These are phyloP conservation scores for Scleropages formosus DNA, from an alignment of 2,797 vertebrate genomes.

Conservation along the genomic window DNA sequence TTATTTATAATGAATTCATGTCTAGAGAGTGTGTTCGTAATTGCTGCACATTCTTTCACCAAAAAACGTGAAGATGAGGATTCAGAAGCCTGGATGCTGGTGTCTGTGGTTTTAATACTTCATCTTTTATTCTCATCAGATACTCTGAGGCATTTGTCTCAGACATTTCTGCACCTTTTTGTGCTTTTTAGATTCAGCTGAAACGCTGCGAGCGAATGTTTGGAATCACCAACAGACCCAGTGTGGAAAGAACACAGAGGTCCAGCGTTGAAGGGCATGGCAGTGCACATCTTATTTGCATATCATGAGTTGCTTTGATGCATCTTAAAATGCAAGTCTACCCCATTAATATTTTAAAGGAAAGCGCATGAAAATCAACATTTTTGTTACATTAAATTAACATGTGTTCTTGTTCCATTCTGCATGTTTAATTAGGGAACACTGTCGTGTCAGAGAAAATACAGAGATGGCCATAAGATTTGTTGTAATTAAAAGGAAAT, in stretches of 20 bases:
- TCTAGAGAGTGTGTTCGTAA: slow-evolving; percentile 5
- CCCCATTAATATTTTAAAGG: slow-evolving; percentile 80
- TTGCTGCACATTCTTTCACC: background rate
- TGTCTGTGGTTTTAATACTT: slow-evolving; percentile 13
- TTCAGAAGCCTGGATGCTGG: background rate
- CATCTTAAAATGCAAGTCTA: slow-evolving; percentile 74
- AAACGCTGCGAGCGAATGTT: slow-evolving; percentile 32
- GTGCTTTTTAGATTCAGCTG: slow-evolving; percentile 39
- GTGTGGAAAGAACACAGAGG: slow-evolving; percentile 57
- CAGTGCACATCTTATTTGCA: slow-evolving; percentile 67
- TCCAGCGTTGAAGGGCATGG: slow-evolving; percentile 71
- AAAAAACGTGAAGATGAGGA: background rate
- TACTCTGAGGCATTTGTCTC: slow-evolving; percentile 16
- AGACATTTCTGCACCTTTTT: slow-evolving; percentile 24
- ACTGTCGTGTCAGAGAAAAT: slow-evolving; percentile 60
- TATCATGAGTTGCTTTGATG: slow-evolving; percentile 76
- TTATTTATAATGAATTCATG: background rate
- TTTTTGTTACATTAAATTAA: slow-evolving; percentile 86
- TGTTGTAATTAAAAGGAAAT: slow-evolving; percentile 61
- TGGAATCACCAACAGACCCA: slow-evolving; percentile 39
- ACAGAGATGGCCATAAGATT: slow-evolving; percentile 47
- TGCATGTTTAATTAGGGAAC: slow-evolving; percentile 74
- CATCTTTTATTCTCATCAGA: slow-evolving; percentile 1
- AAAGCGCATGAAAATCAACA: slow-evolving; percentile 79
- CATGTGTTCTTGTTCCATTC: slow-evolving; percentile 79